These are phyloP conservation scores for Xiphorhynchus erythropygius DNA, from an alignment of 2,797 vertebrate species.

Conservation along the genomic window DNA sequence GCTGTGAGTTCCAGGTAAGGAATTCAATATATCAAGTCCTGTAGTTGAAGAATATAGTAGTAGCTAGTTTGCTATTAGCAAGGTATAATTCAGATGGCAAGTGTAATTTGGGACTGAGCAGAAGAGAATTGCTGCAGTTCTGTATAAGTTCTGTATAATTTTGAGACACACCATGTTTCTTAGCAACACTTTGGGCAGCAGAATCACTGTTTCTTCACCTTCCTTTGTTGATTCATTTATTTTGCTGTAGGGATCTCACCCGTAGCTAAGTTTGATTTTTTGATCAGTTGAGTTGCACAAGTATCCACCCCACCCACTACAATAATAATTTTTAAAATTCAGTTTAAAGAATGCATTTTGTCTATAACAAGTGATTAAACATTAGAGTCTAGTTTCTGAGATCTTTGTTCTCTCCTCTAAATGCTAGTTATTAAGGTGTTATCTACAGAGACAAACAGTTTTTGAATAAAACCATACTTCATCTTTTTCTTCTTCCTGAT, in stretches of 20 bases:
- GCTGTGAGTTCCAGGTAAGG: neutral
- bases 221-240: neutral
- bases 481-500: slow-evolving; percentile 2
- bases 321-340: neutral
- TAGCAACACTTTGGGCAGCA: accelerated
- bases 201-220: neutral
- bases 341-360: neutral
- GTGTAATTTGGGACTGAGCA: neutral
- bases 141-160: neutral
- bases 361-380: neutral
- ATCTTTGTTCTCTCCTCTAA: slow-evolving; percentile 2
- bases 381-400: neutral
- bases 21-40: neutral
- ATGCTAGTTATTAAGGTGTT: slow-evolving; percentile 18
- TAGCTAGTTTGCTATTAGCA: neutral
- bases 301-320: neutral
- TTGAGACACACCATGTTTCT: neutral
- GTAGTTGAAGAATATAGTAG: neutral
- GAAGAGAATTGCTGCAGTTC: neutral
- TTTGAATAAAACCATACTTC: neutral
- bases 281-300: neutral
- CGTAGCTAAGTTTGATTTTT: accelerated
- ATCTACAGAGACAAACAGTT: neutral
- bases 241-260: accelerated
- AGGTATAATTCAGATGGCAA: accelerated